A percentile compares a stretch with the other conserved stretches of the same genome.
Conservation (phyloP, 2,797 vertebrate species). For the Thaleichthys pacificus region DNA sequence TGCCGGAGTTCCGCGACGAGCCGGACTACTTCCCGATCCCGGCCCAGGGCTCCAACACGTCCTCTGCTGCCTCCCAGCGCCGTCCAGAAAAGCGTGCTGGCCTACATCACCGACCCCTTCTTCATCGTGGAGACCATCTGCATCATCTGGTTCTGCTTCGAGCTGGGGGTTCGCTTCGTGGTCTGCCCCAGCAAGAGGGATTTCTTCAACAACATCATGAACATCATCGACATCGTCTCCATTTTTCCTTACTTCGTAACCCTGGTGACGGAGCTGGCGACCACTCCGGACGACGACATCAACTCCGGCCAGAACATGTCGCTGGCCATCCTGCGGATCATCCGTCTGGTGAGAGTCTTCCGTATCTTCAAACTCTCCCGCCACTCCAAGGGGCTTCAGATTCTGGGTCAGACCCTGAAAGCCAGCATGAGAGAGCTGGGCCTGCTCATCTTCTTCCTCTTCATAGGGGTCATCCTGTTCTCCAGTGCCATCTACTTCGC, state of each 20-base stretch:
- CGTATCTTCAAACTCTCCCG: conserved; percentile 95
- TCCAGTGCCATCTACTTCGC: conserved; percentile 98
- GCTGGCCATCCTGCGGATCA: conserved; percentile 90
- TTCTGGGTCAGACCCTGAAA: conserved; percentile 90
- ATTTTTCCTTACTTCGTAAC: conserved; percentile 98
- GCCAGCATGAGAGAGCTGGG: conserved; percentile 91
- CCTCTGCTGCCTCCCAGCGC: conserved; percentile 40
- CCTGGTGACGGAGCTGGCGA: conserved; percentile 89
- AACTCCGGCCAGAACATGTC: conserved; percentile 91
- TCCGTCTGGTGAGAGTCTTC: conserved; percentile 93
- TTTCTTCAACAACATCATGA: conserved; percentile 98
- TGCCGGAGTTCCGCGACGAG: conserved; percentile 94
- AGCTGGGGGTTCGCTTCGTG: conserved; percentile 85
- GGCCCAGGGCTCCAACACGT: conserved; percentile 66
- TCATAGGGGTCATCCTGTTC: conserved; percentile 97
- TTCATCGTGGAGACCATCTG: conserved; percentile 95
- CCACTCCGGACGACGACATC: conserved; percentile 80
- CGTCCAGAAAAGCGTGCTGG: conserved; percentile 57
- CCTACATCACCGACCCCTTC: conserved; percentile 91
- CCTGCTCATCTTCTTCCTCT: conserved; percentile 96
- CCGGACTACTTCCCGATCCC: conserved; percentile 57
- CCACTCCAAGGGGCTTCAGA: conserved; percentile 92
- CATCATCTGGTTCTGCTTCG: conserved; percentile 97
- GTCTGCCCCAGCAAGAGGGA: conserved; percentile 95
- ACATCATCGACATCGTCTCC: conserved; percentile 94